phyloP scores from a whole-genome alignment of 1,140 invertebrate genomes.

The Tetramorium parvispinum region DNA sequence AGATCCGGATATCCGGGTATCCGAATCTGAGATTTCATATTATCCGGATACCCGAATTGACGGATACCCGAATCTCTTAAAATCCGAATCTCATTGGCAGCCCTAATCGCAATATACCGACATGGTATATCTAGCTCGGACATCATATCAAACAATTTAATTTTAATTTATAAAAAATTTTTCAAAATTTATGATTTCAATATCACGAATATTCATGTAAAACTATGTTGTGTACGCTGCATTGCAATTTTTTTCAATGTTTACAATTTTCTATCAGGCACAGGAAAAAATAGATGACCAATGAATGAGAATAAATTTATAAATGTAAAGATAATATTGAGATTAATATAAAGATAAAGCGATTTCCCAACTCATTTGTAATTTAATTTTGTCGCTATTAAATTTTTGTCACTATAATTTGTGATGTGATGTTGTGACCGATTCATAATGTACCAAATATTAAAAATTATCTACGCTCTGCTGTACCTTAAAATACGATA shows the following conservation, averaged over 20 bases:
- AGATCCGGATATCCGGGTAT: too few relatives aligned
- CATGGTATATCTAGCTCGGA: not conserved
- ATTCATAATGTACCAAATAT: constrained; percentile 1
- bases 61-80: too few relatives aligned
- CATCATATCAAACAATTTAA: not conserved
- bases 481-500: constrained; percentile 44
- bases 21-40: too few relatives aligned
- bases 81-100: too few relatives aligned
- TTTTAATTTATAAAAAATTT: not conserved
- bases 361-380: not conserved
- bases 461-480: not conserved
- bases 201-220: not conserved
- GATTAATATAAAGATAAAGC: not conserved
- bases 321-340: not conserved
- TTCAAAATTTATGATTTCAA: not conserved
- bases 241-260: not conserved
- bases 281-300: not conserved
- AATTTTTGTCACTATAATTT: constrained; percentile 64
- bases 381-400: constrained; percentile 68
- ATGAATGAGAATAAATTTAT: not conserved
- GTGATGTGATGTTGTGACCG: constrained; percentile 1
- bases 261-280: not conserved
- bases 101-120: too few relatives aligned
- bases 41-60: too few relatives aligned
- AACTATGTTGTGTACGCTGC: not conserved